These are phyloP conservation scores for Enteromius fasciolatus DNA, from an alignment of 2,797 vertebrate species.

Conservation along the genomic window DNA sequence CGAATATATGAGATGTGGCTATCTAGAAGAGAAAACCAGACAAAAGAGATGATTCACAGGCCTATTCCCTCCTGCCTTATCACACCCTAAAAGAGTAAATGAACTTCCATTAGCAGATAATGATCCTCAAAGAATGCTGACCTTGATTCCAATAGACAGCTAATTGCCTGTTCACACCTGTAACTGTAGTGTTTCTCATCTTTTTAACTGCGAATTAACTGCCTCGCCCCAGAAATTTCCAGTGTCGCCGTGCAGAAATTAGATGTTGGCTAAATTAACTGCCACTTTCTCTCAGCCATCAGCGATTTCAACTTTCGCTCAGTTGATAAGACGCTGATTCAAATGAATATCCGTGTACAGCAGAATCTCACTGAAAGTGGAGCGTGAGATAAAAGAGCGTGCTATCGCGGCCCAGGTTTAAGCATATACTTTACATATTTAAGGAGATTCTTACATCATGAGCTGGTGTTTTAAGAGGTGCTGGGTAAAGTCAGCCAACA, in stretches of 20 bases:
- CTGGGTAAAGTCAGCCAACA: slow-evolving; percentile 72
- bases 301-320: slow-evolving; percentile 72
- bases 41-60: slow-evolving; percentile 28
- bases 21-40: slow-evolving; percentile 41
- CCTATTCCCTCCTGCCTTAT: slow-evolving; percentile 39
- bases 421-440: slow-evolving; percentile 81
- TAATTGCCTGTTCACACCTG: slow-evolving; percentile 80
- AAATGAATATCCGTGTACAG: slow-evolving; percentile 75
- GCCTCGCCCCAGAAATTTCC: slow-evolving; percentile 64
- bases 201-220: slow-evolving; percentile 63
- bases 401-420: slow-evolving; percentile 74
- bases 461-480: slow-evolving; percentile 70
- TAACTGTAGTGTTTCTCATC: slow-evolving; percentile 67
- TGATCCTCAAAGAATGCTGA: slow-evolving; percentile 54
- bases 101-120: slow-evolving; percentile 60
- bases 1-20: slow-evolving; percentile 14
- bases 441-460: slow-evolving; percentile 78
- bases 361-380: slow-evolving; percentile 68
- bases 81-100: slow-evolving; percentile 47
- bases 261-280: slow-evolving; percentile 67
- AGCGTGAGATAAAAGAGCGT: slow-evolving; percentile 68
- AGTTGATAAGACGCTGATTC: slow-evolving; percentile 74
- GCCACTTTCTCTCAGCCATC: slow-evolving; percentile 36
- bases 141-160: slow-evolving; percentile 69
- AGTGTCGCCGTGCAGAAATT: slow-evolving; percentile 52